Evolutionary conservation across 2,888 invertebrate genomes (phyloP), one percentile per base, ranked within the genome.

Genomic region (Zeuzera pyrina): DNA sequence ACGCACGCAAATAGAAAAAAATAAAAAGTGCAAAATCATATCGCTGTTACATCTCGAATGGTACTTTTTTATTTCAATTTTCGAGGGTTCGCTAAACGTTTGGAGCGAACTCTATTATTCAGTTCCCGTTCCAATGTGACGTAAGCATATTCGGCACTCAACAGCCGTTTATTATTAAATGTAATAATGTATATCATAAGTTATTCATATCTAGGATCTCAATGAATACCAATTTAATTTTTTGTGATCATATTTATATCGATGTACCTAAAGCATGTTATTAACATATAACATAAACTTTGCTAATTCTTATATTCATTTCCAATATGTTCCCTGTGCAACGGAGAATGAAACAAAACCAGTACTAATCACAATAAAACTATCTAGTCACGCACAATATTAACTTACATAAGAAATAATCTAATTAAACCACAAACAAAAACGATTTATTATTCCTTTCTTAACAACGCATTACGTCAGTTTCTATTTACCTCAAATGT

Each of bases 41-140:
- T 76, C 68, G 77, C 73, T 70, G 77, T 73, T 78, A 77, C 77
- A 79, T 78, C 79, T 79, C 77, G 68, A 72, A 77, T 76, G 69
- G 64, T 64, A 59, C 56, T 72, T 78, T 74, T 78, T 81, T 81
- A 79, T 78, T 78, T 74, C 74, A 73, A 74, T 77, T 74, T 77
- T 65, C 61, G 73, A 78, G 81, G 81, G 81, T 78, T 70, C 71
- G 70, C 72, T 83, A 81, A 83, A 79, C 78, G 78, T 71, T 76
- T 56, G 62, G 49, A 72, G 70, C 72, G 70, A 71, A 78, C 78
- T 81, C 78, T 81, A 79, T 83, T 83, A 81, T 83, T 74, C 63
- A 62, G 65, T 59, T 64, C 63, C 66, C 67, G 62, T 49, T 49
- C 41, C 52, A 45, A 43, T 72, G 67, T 81, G 83, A 83, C 81